Evolutionary conservation across 2,888 invertebrate species (phyloP), one percentile per base, ranked within the genome.

Genomic region (Drosophila picticornis): DNA sequence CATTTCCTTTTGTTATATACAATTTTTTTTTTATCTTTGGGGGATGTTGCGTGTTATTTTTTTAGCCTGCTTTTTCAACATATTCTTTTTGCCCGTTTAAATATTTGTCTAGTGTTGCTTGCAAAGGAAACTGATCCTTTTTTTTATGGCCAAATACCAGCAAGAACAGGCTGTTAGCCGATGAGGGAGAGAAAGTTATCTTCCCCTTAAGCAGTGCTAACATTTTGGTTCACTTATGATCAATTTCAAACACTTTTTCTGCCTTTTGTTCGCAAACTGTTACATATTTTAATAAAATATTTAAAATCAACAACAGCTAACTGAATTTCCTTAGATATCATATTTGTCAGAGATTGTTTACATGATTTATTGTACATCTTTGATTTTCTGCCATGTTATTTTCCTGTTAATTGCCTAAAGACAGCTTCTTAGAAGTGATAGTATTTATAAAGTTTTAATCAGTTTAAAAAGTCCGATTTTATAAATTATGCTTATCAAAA

Each of bases 91-190:
- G 73, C 80, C 82, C 80, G 79, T 84, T 90, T 91, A 86, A 89
- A 92, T 91, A 92, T 91, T 92, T 91, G 84, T 65, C 77, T 81
- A 79, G 86, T 88, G 77, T 91, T 76, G 67, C 58, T 29, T 52
- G 76, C 67, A 62, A 70, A 70, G 61, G 72, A 74, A 64, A 75
- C 69, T 57, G 53, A 78, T 67, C 72, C 63, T 60, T 83, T 74
- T 73, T 56, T 75, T 68, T 77, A 77, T 66, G 48, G 74, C 51
- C 53, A 13, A 25, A 7, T 40, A 40, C 22, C 57, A 50, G 22
- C 27, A n/a, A 31, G 16, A 11, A 31, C 22, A 43, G 29, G 29
- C 27, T 27, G 25, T 19, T 4, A n/a, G 19, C 19, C 19, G 13
- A 5, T 29, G 38, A 10, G 7, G 27, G 0, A 9, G 16, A 27